phyloP scores from a whole-genome alignment of 2,888 invertebrate genomes.

The Eulithis testata region DNA sequence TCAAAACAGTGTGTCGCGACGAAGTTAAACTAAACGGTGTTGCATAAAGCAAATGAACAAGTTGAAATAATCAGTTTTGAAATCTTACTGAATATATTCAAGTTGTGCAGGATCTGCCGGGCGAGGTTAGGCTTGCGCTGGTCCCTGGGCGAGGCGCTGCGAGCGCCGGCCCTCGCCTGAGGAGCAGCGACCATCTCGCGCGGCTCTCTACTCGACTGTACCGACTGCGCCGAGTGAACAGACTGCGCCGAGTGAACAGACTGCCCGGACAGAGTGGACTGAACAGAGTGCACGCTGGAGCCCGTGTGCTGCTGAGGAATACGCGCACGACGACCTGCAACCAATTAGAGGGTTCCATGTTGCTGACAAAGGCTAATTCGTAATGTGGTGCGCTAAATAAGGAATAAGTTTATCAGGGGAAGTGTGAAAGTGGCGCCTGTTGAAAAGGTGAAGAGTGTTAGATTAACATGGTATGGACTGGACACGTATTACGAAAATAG shows the following conservation, averaged over 20 bases:
- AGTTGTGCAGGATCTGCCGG: constrained; percentile 90
- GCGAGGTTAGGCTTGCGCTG: constrained; percentile 84
- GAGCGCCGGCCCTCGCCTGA: constrained; percentile 44
- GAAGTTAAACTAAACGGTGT: too few species aligned
- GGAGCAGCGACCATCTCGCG: constrained; percentile 23
- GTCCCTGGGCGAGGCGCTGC: constrained; percentile 66
- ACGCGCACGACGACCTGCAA: constrained; percentile 57
- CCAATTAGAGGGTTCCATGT: too few species aligned
- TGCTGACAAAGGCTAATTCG: too few species aligned
- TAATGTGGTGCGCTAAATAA: too few species aligned
- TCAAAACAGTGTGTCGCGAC: too few species aligned
- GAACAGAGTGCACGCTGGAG: constrained; percentile 72
- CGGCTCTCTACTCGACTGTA: constrained; percentile 40
- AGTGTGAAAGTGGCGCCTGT: too few species aligned
- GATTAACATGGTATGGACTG: too few species aligned
- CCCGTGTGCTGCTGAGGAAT: constrained; percentile 80
- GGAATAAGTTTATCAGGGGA: too few species aligned
- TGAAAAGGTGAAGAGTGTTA: too few species aligned
- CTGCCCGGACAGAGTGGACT: constrained; percentile 56
- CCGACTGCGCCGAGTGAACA: constrained; percentile 41
- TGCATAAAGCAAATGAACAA: too few species aligned
- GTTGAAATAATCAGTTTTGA: not conserved
- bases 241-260: constrained; percentile 10
- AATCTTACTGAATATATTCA: constrained; percentile 89
- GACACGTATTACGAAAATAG: too few species aligned